Percentiles rank a stretch among this genome's conserved stretches.
Conservation (phyloP, 1,140 invertebrate species). For the Drosophila jambulina region DNA sequence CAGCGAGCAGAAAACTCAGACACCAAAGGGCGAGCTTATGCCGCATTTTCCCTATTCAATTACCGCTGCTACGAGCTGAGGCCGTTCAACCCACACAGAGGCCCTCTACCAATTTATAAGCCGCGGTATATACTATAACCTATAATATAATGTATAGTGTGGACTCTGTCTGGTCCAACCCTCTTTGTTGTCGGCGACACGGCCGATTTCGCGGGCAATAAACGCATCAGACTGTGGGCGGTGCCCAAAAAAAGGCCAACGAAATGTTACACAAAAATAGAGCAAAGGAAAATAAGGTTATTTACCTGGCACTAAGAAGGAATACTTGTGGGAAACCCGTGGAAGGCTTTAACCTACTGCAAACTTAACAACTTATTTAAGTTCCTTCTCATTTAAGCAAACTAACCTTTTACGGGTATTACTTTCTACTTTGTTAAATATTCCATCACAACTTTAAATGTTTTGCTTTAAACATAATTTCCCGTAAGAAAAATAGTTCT, state of each 20-base stretch:
- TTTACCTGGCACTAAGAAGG: background rate
- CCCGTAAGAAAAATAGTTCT: too few relatives aligned
- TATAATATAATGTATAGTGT: background rate
- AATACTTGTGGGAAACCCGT: background rate
- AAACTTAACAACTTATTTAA: background rate
- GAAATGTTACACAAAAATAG: background rate
- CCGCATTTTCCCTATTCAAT: constrained; percentile 26
- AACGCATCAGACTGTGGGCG: constrained; percentile 11
- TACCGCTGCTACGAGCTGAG: constrained; percentile 4
- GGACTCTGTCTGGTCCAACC: constrained; percentile 14
- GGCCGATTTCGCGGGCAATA: constrained; percentile 32
- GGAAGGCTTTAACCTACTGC: background rate
- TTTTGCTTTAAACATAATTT: background rate
- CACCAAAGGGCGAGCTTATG: constrained; percentile 27
- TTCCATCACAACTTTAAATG: background rate
- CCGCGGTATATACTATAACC: background rate
- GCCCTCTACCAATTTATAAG: constrained; percentile 9
- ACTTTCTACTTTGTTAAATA: too few relatives aligned
- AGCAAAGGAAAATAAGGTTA: background rate
- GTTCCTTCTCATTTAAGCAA: background rate
- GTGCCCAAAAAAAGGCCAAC: background rate
- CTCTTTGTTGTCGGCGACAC: constrained; percentile 25
- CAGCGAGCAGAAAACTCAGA: constrained; percentile 15
- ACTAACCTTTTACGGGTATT: background rate
- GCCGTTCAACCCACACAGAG: constrained; percentile 29